phyloP scores from a whole-genome alignment of 1,140 invertebrate species.

The Drosophila nebulosa region DNA sequence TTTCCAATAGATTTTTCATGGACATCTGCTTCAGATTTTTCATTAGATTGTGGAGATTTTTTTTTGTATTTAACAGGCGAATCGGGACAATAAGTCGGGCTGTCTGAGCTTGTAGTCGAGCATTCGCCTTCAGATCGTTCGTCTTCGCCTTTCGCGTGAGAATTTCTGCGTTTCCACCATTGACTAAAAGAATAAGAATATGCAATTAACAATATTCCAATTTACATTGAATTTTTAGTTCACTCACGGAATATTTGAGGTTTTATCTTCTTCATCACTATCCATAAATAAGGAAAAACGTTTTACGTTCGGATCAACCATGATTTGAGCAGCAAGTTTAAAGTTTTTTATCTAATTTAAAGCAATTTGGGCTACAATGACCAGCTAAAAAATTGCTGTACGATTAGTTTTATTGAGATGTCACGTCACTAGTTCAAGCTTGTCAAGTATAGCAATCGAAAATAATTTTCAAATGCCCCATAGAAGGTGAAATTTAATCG shows the following conservation, averaged over 20 bases:
- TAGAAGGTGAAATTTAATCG: no score
- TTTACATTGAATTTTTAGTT: neutral
- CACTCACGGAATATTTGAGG: neutral
- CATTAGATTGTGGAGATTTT: neutral
- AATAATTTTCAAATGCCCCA: no score
- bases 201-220: neutral
- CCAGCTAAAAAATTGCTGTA: no score
- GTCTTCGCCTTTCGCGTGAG: neutral
- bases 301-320: no score
- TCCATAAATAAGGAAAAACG: neutral
- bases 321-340: no score
- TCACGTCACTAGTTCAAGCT: no score
- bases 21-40: no score
- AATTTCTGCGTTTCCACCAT: neutral
- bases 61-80: neutral
- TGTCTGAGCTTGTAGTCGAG: neutral
- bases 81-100: neutral
- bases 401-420: no score
- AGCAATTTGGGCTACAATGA: no score
- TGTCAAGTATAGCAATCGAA: no score
- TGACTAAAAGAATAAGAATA: neutral
- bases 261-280: neutral
- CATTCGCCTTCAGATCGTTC: neutral
- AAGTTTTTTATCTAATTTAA: no score
- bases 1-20: no score